These are phyloP conservation scores for Willisornis vidua DNA, from an alignment of 2,113 vertebrate species.

Conservation along the genomic window DNA sequence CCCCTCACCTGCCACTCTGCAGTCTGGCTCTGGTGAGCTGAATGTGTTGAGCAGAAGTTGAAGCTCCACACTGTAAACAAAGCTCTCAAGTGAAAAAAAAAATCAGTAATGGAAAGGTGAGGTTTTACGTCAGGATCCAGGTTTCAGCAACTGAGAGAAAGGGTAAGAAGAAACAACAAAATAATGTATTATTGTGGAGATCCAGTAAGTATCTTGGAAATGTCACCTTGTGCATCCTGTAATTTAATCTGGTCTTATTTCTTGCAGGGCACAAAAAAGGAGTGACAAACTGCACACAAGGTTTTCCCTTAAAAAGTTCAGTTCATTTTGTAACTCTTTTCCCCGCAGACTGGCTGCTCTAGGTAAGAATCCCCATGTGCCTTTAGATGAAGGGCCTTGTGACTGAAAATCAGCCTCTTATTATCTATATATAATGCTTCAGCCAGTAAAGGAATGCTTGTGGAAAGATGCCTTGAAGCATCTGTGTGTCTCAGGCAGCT, in stretches of 20 bases:
- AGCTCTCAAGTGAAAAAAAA: background rate
- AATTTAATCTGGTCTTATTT: constrained; percentile 10
- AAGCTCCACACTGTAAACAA: background rate
- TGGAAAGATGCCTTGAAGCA: constrained; percentile 13
- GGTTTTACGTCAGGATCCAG: background rate
- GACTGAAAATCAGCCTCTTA: constrained; percentile 30
- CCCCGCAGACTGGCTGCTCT: background rate
- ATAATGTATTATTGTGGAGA: background rate
- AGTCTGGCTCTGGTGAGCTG: background rate
- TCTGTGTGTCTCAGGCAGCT: background rate
- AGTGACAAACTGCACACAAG: background rate
- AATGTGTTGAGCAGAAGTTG: background rate
- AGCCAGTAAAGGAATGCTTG: constrained; percentile 12
- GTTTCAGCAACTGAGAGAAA: background rate
- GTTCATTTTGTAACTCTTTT: background rate
- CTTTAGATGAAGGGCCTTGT: constrained; percentile 6
- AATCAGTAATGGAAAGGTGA: background rate
- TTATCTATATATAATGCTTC: constrained; percentile 26
- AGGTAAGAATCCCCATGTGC: background rate
- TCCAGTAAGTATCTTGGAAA: background rate
- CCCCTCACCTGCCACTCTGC: background rate
- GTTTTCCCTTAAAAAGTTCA: background rate
- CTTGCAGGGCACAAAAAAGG: background rate
- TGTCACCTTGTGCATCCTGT: background rate
- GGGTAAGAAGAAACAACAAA: background rate